phyloP scores from a whole-genome alignment of 64 coral and sea anemone species.

The Dendronephthya gigantea region DNA sequence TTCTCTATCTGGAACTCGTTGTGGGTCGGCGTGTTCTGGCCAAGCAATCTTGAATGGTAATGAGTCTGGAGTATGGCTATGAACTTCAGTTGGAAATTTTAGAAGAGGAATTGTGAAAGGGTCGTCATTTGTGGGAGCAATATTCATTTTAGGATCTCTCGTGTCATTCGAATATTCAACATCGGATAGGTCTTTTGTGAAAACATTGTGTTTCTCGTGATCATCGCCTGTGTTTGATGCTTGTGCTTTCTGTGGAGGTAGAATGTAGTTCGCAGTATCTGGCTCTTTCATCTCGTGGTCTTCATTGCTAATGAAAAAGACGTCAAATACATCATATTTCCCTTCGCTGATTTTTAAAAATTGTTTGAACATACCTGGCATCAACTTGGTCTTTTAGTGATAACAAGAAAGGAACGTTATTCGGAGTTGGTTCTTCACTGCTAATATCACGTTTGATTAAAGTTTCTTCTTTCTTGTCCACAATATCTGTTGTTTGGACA shows the following conservation, averaged over 20 bases:
- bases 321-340: background rate
- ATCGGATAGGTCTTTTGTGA: background rate
- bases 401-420: background rate
- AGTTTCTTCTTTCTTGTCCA: background rate
- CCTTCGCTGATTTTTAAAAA: no score
- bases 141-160: background rate
- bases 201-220: background rate
- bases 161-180: background rate
- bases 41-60: slow-evolving; percentile 14
- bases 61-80: background rate
- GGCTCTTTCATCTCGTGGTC: background rate
- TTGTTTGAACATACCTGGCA: background rate
- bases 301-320: background rate
- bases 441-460: background rate
- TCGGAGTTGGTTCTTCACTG: background rate
- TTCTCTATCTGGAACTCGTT: background rate
- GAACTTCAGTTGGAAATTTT: background rate
- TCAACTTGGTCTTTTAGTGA: background rate
- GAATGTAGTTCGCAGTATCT: background rate
- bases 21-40: background rate
- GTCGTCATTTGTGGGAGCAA: background rate
- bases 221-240: background rate
- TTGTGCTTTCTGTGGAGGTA: background rate
- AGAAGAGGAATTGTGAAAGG: background rate
- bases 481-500: background rate